phyloP scores from a whole-genome alignment of 1,140 invertebrate species.

The Argopecten irradians region DNA sequence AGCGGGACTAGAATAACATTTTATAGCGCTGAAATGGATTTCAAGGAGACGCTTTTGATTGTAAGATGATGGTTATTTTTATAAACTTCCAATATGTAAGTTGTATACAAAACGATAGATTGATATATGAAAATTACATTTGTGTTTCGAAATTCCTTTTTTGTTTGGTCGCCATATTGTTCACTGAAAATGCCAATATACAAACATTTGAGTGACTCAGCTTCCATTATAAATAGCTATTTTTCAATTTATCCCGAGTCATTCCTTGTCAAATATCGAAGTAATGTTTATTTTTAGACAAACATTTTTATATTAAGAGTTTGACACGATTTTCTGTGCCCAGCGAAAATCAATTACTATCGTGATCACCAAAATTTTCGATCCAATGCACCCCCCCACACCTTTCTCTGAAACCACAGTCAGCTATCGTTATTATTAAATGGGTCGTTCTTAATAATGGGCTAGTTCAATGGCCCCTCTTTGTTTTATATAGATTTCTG shows the following conservation, averaged over 20 bases:
- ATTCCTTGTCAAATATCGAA: neutral
- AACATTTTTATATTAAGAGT: neutral
- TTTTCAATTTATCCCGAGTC: neutral
- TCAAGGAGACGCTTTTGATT: neutral
- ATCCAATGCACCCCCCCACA: neutral
- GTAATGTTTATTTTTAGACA: neutral
- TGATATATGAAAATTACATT: neutral
- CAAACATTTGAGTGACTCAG: constrained; percentile 15
- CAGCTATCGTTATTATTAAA: too few relatives aligned
- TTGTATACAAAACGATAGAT: neutral
- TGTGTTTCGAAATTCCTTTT: constrained; percentile 22
- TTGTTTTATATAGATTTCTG: too few relatives aligned
- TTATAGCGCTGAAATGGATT: neutral
- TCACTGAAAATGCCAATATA: constrained; percentile 18
- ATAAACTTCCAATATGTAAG: neutral
- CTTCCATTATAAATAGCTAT: neutral
- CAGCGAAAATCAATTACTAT: neutral
- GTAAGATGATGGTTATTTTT: neutral
- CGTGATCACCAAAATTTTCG: neutral
- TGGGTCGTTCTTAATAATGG: too few relatives aligned
- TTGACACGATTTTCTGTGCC: neutral
- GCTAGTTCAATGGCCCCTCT: too few relatives aligned
- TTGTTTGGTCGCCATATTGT: constrained; percentile 21
- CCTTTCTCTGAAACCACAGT: too few relatives aligned
- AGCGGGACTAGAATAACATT: neutral